phyloP scores from a whole-genome alignment of 2,113 vertebrate genomes.

The Macroglossus sobrinus region DNA sequence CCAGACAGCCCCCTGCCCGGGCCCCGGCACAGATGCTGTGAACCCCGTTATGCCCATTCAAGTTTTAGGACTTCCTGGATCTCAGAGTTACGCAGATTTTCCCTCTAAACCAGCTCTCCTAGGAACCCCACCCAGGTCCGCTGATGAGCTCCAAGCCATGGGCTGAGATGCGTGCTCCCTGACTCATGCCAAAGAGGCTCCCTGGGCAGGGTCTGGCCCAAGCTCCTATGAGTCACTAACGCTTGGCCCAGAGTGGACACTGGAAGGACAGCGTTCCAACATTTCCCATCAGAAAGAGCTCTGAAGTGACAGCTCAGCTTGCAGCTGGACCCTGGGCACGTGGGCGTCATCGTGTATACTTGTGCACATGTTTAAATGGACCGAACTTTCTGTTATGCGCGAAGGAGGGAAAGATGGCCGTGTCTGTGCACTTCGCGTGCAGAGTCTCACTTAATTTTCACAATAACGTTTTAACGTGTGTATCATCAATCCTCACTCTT shows the following conservation, averaged over 20 bases:
- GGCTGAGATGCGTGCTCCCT: neutral
- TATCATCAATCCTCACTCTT: neutral
- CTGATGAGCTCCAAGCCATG: neutral
- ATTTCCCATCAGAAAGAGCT: neutral
- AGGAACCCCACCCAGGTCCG: neutral
- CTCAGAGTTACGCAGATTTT: neutral
- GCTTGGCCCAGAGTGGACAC: neutral
- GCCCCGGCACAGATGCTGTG: neutral
- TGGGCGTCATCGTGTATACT: accelerated
- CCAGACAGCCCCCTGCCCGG: accelerated
- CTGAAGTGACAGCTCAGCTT: neutral
- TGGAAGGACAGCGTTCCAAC: neutral
- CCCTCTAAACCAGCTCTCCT: neutral
- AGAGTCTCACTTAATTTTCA: neutral
- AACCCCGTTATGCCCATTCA: accelerated
- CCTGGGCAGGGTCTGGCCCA: neutral
- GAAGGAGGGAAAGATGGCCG: neutral
- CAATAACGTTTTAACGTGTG: accelerated
- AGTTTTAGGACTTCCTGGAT: neutral
- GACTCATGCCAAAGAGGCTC: neutral
- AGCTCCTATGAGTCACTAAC: neutral
- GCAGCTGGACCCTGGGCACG: neutral
- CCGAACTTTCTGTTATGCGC: neutral
- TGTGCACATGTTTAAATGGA: too few species aligned
- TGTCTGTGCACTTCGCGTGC: neutral